Evolutionary conservation across 2,113 vertebrate genomes (phyloP).

Genomic region (Toxostoma redivivum): DNA sequence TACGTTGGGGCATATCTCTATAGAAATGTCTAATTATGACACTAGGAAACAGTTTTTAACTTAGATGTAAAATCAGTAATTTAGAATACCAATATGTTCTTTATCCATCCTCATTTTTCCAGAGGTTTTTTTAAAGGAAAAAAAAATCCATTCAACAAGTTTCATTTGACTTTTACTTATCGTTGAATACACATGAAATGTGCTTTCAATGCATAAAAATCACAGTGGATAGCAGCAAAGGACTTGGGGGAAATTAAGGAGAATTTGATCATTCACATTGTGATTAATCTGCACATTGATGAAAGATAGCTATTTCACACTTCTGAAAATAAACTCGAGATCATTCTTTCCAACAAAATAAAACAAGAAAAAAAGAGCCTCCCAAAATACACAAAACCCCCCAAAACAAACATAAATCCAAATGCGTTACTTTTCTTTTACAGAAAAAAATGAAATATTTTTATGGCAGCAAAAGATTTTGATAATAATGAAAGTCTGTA

Average conservation of each 20-base stretch:
- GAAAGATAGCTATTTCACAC: constrained; percentile 74
- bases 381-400: constrained; percentile 18
- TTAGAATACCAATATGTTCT: constrained; percentile 18
- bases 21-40: not conserved
- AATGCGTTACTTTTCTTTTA: constrained; percentile 64
- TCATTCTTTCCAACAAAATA: constrained; percentile 61
- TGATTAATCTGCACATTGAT: constrained; percentile 76
- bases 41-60: constrained; percentile 22
- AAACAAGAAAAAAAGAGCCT: constrained; percentile 34
- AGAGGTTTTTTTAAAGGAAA: constrained; percentile 39
- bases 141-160: constrained; percentile 57
- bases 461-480: constrained; percentile 80
- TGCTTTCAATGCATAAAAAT: constrained; percentile 85
- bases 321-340: constrained; percentile 66
- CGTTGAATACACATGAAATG: constrained; percentile 79
- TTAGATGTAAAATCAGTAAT: constrained; percentile 15
- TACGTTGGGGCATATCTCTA: not conserved
- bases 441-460: constrained; percentile 72
- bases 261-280: constrained; percentile 79
- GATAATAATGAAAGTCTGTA: constrained; percentile 84
- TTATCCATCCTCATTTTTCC: not conserved
- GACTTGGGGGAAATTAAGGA: constrained; percentile 64
- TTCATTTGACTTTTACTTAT: constrained; percentile 71
- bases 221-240: constrained; percentile 87
- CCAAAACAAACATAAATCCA: constrained; percentile 44